Conservation (phyloP, 1,140 invertebrate genomes). For the Drosophila obscura region DNA sequence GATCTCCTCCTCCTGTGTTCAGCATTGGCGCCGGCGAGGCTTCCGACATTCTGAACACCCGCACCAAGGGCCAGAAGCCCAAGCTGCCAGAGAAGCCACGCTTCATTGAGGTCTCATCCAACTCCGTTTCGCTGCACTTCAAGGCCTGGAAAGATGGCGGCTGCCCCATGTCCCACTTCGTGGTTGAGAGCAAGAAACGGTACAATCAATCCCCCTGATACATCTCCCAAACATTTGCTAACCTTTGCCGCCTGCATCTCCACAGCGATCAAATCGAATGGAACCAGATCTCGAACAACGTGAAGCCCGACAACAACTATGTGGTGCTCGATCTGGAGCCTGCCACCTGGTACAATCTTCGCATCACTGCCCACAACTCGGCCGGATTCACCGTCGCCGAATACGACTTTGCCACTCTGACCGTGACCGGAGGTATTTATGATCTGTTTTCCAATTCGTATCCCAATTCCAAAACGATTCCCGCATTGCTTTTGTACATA, state of each 20-base stretch:
- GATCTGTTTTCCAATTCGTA: slow-evolving; percentile 77
- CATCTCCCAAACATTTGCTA: background rate
- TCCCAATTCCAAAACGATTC: slow-evolving; percentile 9
- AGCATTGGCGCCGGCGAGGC: slow-evolving; percentile 95
- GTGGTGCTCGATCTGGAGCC: slow-evolving; percentile 95
- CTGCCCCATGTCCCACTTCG: slow-evolving; percentile 97
- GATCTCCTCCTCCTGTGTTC: background rate
- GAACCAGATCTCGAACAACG: slow-evolving; percentile 96
- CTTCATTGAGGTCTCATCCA: slow-evolving; percentile 96
- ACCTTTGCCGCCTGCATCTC: slow-evolving; percentile 18
- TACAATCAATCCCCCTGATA: slow-evolving; percentile 75
- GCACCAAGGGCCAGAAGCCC: slow-evolving; percentile 94
- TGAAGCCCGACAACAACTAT: slow-evolving; percentile 95
- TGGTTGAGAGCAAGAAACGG: slow-evolving; percentile 97
- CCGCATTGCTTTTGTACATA: slow-evolving; percentile 83
- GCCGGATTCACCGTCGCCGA: slow-evolving; percentile 97
- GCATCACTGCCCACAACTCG: slow-evolving; percentile 97
- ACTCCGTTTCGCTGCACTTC: slow-evolving; percentile 95
- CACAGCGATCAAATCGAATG: slow-evolving; percentile 91
- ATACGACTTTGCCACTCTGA: slow-evolving; percentile 97
- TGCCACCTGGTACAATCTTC: slow-evolving; percentile 95
- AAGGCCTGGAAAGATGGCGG: slow-evolving; percentile 97
- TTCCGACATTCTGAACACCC: slow-evolving; percentile 93
- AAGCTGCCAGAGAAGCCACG: slow-evolving; percentile 94
- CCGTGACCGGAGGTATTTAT: slow-evolving; percentile 94